phyloP scores from a whole-genome alignment of 2,888 invertebrate genomes.

The Andrena flavipes region DNA sequence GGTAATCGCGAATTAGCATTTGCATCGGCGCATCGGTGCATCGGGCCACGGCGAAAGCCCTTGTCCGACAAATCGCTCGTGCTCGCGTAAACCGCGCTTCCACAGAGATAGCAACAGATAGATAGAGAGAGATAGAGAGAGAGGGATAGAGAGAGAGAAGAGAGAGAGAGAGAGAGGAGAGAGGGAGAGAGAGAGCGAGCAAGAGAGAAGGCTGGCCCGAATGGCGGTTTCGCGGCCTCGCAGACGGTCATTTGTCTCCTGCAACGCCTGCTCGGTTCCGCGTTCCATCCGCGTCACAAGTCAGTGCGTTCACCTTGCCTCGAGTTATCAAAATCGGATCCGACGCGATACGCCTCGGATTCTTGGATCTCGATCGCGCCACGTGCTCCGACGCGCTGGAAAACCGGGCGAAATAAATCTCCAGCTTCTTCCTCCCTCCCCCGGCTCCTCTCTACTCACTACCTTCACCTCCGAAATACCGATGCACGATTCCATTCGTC shows the following conservation, averaged over 20 bases:
- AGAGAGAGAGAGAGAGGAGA: not conserved
- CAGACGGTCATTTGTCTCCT: slow-evolving; percentile 82
- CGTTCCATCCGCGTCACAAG: slow-evolving; percentile 82
- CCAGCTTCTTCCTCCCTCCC: not conserved
- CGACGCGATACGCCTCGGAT: slow-evolving; percentile 41
- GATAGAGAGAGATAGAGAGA: not conserved
- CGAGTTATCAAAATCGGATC: slow-evolving; percentile 75
- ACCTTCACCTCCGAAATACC: no score
- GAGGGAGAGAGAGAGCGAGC: not conserved
- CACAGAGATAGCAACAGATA: not conserved
- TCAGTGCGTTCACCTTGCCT: slow-evolving; percentile 83
- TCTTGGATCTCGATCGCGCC: slow-evolving; percentile 50
- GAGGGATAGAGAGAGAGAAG: not conserved
- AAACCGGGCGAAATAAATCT: slow-evolving; percentile 13
- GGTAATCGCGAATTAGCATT: slow-evolving; percentile 61
- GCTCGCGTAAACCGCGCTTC: slow-evolving; percentile 48
- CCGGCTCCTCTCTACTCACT: not conserved
- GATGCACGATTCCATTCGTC: no score
- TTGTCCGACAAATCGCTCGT: slow-evolving; percentile 55
- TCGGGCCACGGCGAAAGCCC: slow-evolving; percentile 8
- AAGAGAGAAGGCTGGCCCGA: slow-evolving; percentile 51
- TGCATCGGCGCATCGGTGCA: slow-evolving; percentile 17
- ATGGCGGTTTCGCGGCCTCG: slow-evolving; percentile 76
- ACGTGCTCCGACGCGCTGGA: slow-evolving; percentile 50
- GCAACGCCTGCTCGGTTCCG: slow-evolving; percentile 81